Conservation (phyloP, 2,113 vertebrate genomes). For the Megaceryle maxima region DNA sequence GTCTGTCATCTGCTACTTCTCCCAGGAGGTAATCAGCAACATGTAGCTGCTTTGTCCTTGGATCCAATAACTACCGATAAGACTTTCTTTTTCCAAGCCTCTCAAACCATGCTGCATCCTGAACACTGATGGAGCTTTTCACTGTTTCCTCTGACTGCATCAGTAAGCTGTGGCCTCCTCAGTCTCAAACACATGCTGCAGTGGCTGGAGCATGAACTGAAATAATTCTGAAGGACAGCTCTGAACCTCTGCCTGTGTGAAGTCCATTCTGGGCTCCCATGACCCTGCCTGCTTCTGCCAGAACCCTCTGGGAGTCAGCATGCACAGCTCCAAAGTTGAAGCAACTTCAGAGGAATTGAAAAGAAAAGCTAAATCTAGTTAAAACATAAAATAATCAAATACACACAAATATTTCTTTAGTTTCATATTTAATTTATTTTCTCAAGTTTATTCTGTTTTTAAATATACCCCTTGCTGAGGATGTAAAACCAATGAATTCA, state of each 20-base stretch:
- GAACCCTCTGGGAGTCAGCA: neutral
- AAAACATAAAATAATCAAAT: neutral
- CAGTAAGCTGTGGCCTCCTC: neutral
- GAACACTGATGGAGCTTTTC: neutral
- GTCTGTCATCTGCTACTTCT: slow-evolving; percentile 34
- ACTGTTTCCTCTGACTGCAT: neutral
- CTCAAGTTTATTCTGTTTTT: neutral
- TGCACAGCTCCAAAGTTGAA: neutral
- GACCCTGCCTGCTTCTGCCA: neutral
- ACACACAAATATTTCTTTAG: neutral
- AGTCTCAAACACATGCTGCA: neutral
- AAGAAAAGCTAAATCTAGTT: neutral
- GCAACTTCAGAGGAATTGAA: neutral
- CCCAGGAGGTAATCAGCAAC: neutral
- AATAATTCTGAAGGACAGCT: neutral
- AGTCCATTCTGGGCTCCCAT: fast-evolving
- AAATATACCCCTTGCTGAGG: neutral
- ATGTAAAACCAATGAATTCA: neutral
- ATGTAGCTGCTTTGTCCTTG: neutral
- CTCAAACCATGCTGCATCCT: neutral
- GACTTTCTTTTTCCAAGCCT: neutral
- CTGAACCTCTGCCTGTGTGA: neutral
- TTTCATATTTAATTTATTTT: neutral
- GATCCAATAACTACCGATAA: neutral
- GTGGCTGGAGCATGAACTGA: neutral